A percentile compares a stretch with the other conserved stretches of the same genome.
Evolutionary conservation across 2,888 invertebrate genomes (phyloP).

Genomic region (Camponotus fellah): DNA sequence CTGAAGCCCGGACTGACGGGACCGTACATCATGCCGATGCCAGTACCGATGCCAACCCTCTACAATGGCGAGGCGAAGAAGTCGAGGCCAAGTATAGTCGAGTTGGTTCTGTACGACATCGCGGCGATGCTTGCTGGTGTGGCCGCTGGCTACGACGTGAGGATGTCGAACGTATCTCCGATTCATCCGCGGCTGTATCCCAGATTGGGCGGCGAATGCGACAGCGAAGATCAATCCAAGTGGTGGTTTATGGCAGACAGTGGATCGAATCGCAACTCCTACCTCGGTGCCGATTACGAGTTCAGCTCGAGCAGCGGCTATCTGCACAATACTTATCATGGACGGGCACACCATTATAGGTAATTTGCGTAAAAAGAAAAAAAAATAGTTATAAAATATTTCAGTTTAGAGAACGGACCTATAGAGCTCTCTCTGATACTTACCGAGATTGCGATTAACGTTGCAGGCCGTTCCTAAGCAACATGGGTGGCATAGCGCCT

Average conservation of each 20-base stretch:
- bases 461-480: constrained; percentile 82
- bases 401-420: background rate
- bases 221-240: constrained; percentile 81
- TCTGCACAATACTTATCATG: constrained; percentile 96
- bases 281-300: constrained; percentile 87
- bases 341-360: constrained; percentile 92
- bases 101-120: constrained; percentile 95
- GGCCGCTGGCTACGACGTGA: constrained; percentile 96
- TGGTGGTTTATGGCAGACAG: constrained; percentile 82
- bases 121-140: constrained; percentile 96
- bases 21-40: constrained; percentile 85
- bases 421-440: background rate
- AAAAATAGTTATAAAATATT: background rate
- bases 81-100: constrained; percentile 91
- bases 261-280: constrained; percentile 83
- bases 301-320: constrained; percentile 89
- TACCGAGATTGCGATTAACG: background rate
- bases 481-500: constrained; percentile 83
- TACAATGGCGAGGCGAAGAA: constrained; percentile 91
- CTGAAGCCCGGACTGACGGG: constrained; percentile 82
- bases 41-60: constrained; percentile 93
- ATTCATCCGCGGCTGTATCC: constrained; percentile 93
- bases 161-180: constrained; percentile 94
- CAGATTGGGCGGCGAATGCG: constrained; percentile 72
- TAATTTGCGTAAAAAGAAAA: constrained; percentile 55